Evolutionary conservation across 2,797 vertebrate species (phyloP).

Genomic region (Natrix natrix): DNA sequence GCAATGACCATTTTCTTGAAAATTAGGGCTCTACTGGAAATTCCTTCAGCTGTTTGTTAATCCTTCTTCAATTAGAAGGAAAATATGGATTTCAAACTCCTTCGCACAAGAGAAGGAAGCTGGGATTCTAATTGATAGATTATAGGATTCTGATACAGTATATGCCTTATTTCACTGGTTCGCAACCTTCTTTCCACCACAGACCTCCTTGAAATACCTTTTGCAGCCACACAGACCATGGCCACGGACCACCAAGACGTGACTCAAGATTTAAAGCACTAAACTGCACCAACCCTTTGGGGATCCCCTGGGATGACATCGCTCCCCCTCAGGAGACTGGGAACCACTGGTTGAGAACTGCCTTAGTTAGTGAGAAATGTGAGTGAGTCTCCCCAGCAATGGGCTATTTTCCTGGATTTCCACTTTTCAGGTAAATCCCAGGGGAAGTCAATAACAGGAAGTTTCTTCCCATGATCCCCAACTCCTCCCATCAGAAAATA

Average conservation of each 20-base stretch:
- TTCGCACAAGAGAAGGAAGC: neutral
- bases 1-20: neutral
- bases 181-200: neutral
- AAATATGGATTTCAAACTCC: neutral
- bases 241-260: neutral
- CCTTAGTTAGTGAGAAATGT: neutral
- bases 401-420: neutral
- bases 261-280: neutral
- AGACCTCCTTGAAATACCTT: neutral
- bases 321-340: fast-evolving
- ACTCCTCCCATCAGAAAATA: neutral
- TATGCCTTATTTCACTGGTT: neutral
- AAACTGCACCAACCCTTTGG: neutral
- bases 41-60: neutral
- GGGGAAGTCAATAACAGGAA: neutral
- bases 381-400: neutral
- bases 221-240: neutral
- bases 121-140: neutral
- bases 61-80: neutral
- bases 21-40: neutral
- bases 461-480: neutral
- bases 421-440: neutral
- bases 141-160: neutral
- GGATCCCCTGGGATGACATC: neutral
- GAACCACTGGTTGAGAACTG: neutral